Base-by-base conservation (phyloP, 2,797 vertebrate species). In the Rallus crepitans region DNA sequence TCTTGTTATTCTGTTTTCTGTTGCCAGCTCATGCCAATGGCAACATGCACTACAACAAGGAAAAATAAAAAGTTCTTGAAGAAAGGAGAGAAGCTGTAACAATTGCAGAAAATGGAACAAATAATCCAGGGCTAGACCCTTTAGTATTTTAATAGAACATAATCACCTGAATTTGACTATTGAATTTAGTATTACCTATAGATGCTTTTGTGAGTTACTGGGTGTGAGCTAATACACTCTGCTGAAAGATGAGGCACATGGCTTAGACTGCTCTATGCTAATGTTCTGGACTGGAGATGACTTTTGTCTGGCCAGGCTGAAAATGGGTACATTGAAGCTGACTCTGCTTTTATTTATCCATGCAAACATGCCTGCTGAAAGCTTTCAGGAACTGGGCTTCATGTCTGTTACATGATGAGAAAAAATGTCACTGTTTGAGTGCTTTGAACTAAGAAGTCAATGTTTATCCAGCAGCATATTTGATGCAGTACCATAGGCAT, bases 161-260 rank as follows among this genome's bases (percentile, higher is more conserved):
- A 88, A 69, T 64, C 0, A 40, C 47, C 33, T 50, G 37, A 69
- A 65, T 77, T 35, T 76, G 45, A 63, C 37, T 14, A 18, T 11
- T 71, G 69, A 83, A 82, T 86, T 84, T 81, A 24, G 31, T 75
- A 40, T 33, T 24, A 78, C 6, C 35, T 96, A 45, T 8, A 61
- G 35, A 37, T 40, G 7, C 6, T 82, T 93, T 83, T 31, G 30
- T 39, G 69, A 93, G 31, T 57, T 33, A 40, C 61, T 83, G 56
- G 19, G 5, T 82, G 60, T 82, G 31, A 75, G 20, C 7, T 80
- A 90, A 91, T 75, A 75, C 13, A 28, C 15, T 82, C 20, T 85
- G 42, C 30, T 90, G 76, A 86, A 94, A 90, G 85, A 59, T n/a
- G 53, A 69, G 15, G n/a, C 21, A 50, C 37, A 50, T 31, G 37